A percentile compares a stretch with the other conserved stretches of the same genome.
Evolutionary conservation across 2,113 vertebrate genomes (phyloP).

Genomic region (Corvus cornix): DNA sequence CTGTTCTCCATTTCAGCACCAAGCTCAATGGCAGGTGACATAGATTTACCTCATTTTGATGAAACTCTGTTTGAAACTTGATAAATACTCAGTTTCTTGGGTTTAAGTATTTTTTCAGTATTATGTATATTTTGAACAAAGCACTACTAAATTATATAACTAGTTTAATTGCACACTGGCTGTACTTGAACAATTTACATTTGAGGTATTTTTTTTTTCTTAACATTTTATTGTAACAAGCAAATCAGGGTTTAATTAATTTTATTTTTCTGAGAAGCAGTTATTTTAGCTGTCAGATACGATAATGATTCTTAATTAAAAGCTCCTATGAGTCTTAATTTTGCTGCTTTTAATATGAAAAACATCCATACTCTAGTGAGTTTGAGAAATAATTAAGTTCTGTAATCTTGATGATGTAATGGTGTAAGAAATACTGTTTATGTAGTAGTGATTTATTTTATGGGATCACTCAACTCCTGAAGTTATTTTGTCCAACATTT

Average conservation of each 20-base stretch:
- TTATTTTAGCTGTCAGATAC: background rate
- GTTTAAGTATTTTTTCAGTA: constrained; percentile 6
- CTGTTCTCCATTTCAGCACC: constrained; percentile 76
- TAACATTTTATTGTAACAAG: background rate
- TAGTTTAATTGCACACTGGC: constrained; percentile 33
- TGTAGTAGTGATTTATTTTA: background rate
- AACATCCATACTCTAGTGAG: background rate
- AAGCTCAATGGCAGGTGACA: constrained; percentile 71
- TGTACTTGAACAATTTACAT: constrained; percentile 51
- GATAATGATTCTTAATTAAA: background rate
- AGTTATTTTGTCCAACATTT: background rate
- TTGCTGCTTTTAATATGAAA: constrained; percentile 29
- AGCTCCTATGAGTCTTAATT: background rate
- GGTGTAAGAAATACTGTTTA: background rate
- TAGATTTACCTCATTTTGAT: constrained; percentile 82
- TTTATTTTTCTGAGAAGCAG: background rate
- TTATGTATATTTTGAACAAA: constrained; percentile 43
- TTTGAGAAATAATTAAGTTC: background rate
- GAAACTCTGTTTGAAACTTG: constrained; percentile 80
- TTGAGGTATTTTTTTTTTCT: background rate
- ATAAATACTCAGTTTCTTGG: constrained; percentile 47
- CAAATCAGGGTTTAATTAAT: background rate
- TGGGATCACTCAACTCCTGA: background rate
- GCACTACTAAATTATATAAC: constrained; percentile 33
- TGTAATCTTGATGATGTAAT: background rate